Conservation (phyloP, 2,888 invertebrate species). For the Apomyelois bistriatella region DNA sequence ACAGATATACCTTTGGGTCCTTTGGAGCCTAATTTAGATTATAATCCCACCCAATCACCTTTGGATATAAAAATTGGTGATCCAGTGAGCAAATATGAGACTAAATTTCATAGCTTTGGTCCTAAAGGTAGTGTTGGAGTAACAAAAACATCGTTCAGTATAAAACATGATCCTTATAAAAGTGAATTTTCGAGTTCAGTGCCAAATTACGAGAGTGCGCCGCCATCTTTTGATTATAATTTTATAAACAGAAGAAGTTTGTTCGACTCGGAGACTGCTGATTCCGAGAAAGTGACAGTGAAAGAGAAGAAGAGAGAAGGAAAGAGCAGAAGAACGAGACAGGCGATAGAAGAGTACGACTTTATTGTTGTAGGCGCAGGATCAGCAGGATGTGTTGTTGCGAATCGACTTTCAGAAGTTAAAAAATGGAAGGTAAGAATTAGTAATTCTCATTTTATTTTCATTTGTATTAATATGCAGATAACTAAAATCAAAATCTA, state of each 20-base stretch:
- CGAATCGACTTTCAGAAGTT: conserved; percentile 82
- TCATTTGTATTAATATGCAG: too few species aligned
- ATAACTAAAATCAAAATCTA: too few species aligned
- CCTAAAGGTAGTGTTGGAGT: conserved; percentile 37
- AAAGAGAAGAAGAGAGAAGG: conserved; percentile 25
- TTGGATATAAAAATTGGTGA: conserved; percentile 25
- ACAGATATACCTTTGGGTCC: background rate
- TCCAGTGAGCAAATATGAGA: conserved; percentile 28
- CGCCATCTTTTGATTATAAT: conserved; percentile 29
- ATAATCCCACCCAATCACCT: background rate
- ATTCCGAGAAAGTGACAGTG: conserved; percentile 26
- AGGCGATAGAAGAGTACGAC: conserved; percentile 66
- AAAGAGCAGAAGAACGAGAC: conserved; percentile 42
- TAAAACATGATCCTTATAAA: conserved; percentile 34
- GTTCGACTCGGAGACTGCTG: conserved; percentile 39
- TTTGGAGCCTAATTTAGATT: conserved; percentile 22
- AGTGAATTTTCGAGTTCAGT: conserved; percentile 23
- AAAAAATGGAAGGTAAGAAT: conserved; percentile 79
- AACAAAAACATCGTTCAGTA: conserved; percentile 37
- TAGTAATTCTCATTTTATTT: too few species aligned
- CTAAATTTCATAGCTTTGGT: conserved; percentile 35
- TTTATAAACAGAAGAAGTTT: conserved; percentile 31
- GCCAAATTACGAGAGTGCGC: conserved; percentile 23
- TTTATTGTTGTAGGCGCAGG: conserved; percentile 84
- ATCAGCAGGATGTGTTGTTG: conserved; percentile 84